Evolutionary conservation across 2,888 invertebrate species (phyloP), one percentile per base, ranked within the genome.

Genomic region (Synanthedon tipuliformis): DNA sequence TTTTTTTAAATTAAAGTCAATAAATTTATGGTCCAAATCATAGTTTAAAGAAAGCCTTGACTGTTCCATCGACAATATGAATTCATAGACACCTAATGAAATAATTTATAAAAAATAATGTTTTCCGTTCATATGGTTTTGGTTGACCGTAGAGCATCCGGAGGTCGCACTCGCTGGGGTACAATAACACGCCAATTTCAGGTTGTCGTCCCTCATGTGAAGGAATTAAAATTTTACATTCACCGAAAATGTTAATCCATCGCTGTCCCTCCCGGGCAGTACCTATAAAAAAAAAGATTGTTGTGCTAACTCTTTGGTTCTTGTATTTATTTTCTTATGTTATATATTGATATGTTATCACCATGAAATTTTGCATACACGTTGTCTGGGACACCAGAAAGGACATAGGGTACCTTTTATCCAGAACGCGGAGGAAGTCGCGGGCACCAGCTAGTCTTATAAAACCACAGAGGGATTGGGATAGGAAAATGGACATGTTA

Each of bases 161-260:
- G 12, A 12, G 49, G 16, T 15, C 16, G 16, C 49, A 49, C 59
- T 62, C 81, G 62, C 80, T 58, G 58, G 81, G 81, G 82, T 61
- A 74, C 75, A 72, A 79, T 83, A 79, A 77, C 73, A 75, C 69
- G 78, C 80, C 81, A 81, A 81, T 84, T 81, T 73, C 66, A 68
- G 63, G 68, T 60, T 61, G 61, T 68, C 69, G 70, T 75, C 75
- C 74, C 75, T 78, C 73, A 75, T 71, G 77, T 73, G 63, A 61
- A 69, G 65, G 78, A 79, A 83, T 83, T 81, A 82, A 82, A 82
- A 82, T 83, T 84, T 79, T 75, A 83, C 75, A 78, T 79, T 63
- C 75, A 78, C 72, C 72, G 75, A 76, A 81, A 81, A 82, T 78
- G 75, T 79, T 83, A 82, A 83, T 81, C 80, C 77, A 75, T 78